Evolutionary conservation across 2,797 vertebrate genomes (phyloP).

Genomic region (Oophaga sylvatica): DNA sequence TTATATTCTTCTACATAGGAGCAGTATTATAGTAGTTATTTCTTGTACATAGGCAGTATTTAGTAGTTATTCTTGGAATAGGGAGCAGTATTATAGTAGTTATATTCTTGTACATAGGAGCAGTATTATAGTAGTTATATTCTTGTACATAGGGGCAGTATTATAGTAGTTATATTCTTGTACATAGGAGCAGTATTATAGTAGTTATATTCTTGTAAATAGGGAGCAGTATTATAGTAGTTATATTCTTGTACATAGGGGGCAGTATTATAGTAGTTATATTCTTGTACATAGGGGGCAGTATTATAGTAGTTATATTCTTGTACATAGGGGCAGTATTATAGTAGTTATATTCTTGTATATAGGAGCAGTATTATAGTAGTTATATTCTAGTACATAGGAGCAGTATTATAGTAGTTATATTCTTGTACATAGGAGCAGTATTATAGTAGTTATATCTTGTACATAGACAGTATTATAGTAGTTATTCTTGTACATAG

Average conservation of each 20-base stretch:
- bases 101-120: conserved; percentile 1
- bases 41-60: not conserved
- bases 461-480: not conserved
- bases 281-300: not conserved
- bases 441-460: not conserved
- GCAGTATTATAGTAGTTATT: conserved; percentile 1
- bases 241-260: not conserved
- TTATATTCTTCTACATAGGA: conserved; percentile 2
- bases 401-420: not conserved
- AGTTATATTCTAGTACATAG: conserved; percentile 4
- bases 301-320: conserved; percentile 1
- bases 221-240: not conserved
- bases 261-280: not conserved
- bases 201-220: conserved; percentile 1
- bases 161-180: not conserved
- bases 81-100: not conserved
- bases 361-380: not conserved
- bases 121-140: conserved; percentile 3
- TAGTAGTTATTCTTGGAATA: conserved; percentile 7
- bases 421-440: not conserved
- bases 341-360: not conserved
- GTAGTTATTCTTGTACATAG: conserved; percentile 1
- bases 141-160: not conserved
- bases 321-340: not conserved
- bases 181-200: not conserved